phyloP scores from a whole-genome alignment of 1,140 invertebrate species.

The Physella acuta region DNA sequence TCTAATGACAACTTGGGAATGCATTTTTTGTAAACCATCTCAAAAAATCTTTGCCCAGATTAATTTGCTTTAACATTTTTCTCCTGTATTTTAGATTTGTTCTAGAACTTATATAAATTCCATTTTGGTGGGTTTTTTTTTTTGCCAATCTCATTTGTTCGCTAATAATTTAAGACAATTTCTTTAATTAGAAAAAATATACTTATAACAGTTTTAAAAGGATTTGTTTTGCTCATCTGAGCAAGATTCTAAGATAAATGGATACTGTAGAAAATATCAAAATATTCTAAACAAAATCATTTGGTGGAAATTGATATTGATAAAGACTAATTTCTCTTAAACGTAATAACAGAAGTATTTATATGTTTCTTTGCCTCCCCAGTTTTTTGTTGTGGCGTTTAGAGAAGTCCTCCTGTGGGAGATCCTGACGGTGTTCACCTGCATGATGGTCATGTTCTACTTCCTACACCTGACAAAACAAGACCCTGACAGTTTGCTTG shows the following conservation, averaged over 20 bases:
- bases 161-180: too few species aligned
- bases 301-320: background rate
- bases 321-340: background rate
- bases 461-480: constrained; percentile 37
- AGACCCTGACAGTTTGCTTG: constrained; percentile 3
- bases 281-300: background rate
- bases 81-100: too few species aligned
- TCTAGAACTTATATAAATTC: too few species aligned
- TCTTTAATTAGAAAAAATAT: too few species aligned
- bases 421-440: constrained; percentile 41
- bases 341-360: too few species aligned
- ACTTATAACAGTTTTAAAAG: too few species aligned
- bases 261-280: background rate
- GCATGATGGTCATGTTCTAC: constrained; percentile 44
- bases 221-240: background rate
- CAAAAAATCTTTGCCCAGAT: too few species aligned
- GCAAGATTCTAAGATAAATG: background rate
- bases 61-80: too few species aligned
- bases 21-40: too few species aligned
- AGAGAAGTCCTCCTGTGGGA: constrained; percentile 53
- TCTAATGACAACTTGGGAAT: too few species aligned
- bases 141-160: too few species aligned
- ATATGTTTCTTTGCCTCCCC: background rate
- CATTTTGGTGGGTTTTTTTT: too few species aligned
- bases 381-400: constrained; percentile 43